Conservation (phyloP, 92 coral and sea anemone genomes). For the Palythoa grandis region DNA sequence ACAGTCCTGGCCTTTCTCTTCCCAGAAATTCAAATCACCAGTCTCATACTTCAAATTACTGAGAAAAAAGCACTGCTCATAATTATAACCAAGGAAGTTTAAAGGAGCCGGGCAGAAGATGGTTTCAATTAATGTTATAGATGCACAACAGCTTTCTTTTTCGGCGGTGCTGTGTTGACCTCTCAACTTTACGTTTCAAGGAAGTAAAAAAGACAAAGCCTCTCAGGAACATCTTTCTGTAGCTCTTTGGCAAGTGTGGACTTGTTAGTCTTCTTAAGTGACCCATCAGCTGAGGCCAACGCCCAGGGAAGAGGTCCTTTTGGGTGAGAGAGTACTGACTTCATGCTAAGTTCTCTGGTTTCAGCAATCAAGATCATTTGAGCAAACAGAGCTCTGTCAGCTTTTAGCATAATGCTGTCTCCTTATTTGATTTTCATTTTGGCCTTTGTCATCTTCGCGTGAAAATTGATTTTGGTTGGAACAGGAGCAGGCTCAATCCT, state of each 20-base stretch:
- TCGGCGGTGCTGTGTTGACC: neutral
- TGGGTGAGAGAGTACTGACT: neutral
- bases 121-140: neutral
- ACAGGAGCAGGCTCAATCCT: too few relatives aligned
- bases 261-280: neutral
- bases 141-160: neutral
- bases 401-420: constrained; percentile 46
- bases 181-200: neutral
- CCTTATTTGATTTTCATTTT: constrained; percentile 51
- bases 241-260: neutral
- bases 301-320: neutral
- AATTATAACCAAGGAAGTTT: neutral
- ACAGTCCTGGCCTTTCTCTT: too few relatives aligned
- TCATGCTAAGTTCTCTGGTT: constrained; percentile 45
- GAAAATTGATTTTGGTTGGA: constrained; percentile 56
- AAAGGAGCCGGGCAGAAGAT: neutral
- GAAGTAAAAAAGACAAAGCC: constrained; percentile 17
- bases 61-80: too few relatives aligned
- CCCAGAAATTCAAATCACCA: too few relatives aligned
- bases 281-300: neutral
- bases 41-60: too few relatives aligned
- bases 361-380: constrained; percentile 51
- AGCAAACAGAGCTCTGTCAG: constrained; percentile 54
- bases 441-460: constrained; percentile 50
- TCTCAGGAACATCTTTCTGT: constrained; percentile 5